Conservation (phyloP, 2,797 vertebrate genomes). For the Spinus olivaceus region DNA sequence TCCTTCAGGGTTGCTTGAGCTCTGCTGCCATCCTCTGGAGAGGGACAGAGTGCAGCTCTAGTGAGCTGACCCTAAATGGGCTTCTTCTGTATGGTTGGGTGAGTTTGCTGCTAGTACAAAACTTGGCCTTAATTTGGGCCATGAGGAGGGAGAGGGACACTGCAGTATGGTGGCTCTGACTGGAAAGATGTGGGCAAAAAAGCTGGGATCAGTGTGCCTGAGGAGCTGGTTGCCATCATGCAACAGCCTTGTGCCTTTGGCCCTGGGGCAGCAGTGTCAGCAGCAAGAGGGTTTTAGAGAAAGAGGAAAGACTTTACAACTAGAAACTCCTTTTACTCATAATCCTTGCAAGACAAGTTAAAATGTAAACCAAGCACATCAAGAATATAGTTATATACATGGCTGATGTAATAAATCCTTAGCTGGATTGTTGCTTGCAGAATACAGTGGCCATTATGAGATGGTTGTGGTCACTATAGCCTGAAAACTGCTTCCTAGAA, state of each 20-base stretch:
- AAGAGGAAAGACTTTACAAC: background rate
- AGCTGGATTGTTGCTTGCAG: background rate
- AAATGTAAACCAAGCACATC: background rate
- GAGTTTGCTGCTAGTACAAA: background rate
- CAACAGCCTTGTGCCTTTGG: background rate
- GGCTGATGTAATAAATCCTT: background rate
- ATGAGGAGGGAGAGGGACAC: no score
- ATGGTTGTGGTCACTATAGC: background rate
- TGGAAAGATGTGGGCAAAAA: background rate
- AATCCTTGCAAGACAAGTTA: background rate
- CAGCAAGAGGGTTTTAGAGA: background rate
- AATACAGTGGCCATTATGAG: background rate
- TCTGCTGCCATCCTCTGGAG: constrained; percentile 10
- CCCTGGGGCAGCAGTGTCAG: background rate
- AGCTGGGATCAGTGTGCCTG: background rate
- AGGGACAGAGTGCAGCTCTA: background rate
- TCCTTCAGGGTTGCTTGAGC: background rate
- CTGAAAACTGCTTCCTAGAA: background rate
- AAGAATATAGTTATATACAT: background rate
- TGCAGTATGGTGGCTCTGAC: no score
- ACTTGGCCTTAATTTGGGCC: background rate
- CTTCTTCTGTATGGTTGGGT: background rate
- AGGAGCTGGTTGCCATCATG: background rate
- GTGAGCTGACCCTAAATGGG: background rate
- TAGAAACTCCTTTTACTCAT: background rate